Evolutionary conservation across 30 jellyfish, hydroid and myxozoan species (phyloP).

Genomic region (Turritopsis rubra): DNA sequence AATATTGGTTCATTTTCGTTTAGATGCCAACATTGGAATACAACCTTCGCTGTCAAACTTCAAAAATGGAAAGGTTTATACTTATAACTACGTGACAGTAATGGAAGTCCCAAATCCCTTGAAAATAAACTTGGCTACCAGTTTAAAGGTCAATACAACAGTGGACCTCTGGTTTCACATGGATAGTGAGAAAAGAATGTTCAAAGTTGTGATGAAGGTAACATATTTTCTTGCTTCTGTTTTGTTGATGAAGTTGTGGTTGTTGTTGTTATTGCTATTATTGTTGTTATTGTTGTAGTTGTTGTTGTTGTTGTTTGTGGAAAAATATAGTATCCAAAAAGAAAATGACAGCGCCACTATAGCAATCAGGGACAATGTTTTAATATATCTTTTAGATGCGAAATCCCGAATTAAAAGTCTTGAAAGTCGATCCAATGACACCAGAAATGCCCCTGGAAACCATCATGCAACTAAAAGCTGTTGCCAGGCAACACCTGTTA

Average conservation of each 20-base stretch:
- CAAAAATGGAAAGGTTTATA: neutral
- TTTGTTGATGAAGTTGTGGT: too few relatives aligned
- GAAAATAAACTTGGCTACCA: neutral
- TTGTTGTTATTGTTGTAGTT: too few relatives aligned
- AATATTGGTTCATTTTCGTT: neutral
- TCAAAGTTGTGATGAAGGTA: neutral
- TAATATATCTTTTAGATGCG: neutral
- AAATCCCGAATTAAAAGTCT: neutral
- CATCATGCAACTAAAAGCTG: neutral
- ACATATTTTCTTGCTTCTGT: too few relatives aligned
- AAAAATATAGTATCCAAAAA: too few relatives aligned
- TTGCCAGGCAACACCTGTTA: neutral
- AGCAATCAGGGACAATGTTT: too few relatives aligned
- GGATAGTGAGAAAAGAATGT: neutral
- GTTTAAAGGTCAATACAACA: neutral
- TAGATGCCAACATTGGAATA: neutral
- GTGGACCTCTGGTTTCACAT: neutral
- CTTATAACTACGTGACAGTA: neutral
- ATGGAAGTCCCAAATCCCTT: neutral
- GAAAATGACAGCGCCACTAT: too few relatives aligned
- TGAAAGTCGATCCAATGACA: neutral
- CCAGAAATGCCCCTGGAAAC: neutral
- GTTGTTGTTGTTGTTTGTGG: neutral
- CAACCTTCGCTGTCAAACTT: neutral
- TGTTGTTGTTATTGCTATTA: too few relatives aligned